These are phyloP conservation scores for Idaea biselata DNA, from an alignment of 2,888 invertebrate species.

Conservation along the genomic window DNA sequence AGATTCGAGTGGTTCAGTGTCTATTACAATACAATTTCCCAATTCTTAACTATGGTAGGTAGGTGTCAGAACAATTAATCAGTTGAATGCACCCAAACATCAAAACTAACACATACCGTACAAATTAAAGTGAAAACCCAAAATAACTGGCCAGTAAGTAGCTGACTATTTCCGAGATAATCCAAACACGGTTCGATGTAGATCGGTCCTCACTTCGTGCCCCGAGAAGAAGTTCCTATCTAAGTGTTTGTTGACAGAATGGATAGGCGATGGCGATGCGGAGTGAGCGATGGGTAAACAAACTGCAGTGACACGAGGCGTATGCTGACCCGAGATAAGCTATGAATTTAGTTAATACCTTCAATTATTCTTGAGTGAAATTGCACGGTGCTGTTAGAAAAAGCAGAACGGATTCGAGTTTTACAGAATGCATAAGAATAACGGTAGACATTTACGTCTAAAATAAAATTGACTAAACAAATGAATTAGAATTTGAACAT, in stretches of 20 bases:
- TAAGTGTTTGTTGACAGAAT: constrained; percentile 56
- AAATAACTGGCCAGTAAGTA: neutral
- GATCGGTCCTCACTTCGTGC: neutral
- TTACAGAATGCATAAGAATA: too few species aligned
- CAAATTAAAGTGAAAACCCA: neutral
- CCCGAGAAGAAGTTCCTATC: neutral
- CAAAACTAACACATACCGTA: neutral
- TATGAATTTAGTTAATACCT: neutral
- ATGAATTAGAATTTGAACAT: too few species aligned
- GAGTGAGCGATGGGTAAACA: constrained; percentile 50
- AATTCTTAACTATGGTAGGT: neutral
- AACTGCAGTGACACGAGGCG: constrained; percentile 42
- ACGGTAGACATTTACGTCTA: too few species aligned
- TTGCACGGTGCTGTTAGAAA: too few species aligned
- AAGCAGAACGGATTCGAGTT: too few species aligned
- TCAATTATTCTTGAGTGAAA: neutral
- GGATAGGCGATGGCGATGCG: constrained; percentile 49
- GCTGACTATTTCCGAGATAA: neutral
- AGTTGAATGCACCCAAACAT: neutral
- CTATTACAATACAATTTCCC: neutral
- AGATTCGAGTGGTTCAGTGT: neutral
- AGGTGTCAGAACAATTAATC: neutral
- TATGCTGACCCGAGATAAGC: constrained; percentile 35
- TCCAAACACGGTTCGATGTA: neutral
- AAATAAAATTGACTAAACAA: too few species aligned